Base-by-base conservation (phyloP, 2,113 vertebrate genomes). In the Sardina pilchardus region DNA sequence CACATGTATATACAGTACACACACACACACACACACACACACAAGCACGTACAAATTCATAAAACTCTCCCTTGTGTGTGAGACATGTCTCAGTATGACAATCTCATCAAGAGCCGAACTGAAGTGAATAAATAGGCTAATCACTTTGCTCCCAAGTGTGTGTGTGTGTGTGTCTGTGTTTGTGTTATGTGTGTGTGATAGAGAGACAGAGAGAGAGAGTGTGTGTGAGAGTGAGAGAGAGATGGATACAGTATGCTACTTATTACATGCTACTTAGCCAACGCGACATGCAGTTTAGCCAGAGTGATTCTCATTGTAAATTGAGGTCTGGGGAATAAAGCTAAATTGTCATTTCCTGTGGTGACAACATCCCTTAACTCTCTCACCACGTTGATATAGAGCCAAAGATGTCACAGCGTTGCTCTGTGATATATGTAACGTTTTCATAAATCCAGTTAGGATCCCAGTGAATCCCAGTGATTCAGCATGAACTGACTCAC, bases 121-220 rank as follows among this genome's bases (percentile, higher is more conserved):
- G 17, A 63, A n/a, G 63, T 67, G 63, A 36, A n/a, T 34, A 83
- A 83, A 50, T 30, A 85, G 83, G 53, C 44, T 43, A 87, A 84
- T 53, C 83, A 42, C 34, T 21, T 67, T 48, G 59, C 6, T 8
- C 59, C n/a, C 7, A 39, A 56, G 10, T 83, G 26, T 24, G 67
- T 85, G 56, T 85, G 80, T 82, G 56, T 75, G 83, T 87, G 81
- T 85, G 80, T 82, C 50, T 83, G 82, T 85, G 30, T 82, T 50
- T 48, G 12, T 45, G 42, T 43, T 89, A 83, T 86, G 82, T 63
- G 81, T 82, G 50, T 84, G 44, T 36, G 75, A 89, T 84, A 86
- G 48, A 81, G 39, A 16, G 9, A 6, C 34, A 30, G 34, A 81
- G 0, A n/a, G 42, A 6, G 45, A 42, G 24, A 47, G 50, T 83